Base-by-base conservation (phyloP, 2,888 invertebrate species). In the Stenotaenia linearis region DNA sequence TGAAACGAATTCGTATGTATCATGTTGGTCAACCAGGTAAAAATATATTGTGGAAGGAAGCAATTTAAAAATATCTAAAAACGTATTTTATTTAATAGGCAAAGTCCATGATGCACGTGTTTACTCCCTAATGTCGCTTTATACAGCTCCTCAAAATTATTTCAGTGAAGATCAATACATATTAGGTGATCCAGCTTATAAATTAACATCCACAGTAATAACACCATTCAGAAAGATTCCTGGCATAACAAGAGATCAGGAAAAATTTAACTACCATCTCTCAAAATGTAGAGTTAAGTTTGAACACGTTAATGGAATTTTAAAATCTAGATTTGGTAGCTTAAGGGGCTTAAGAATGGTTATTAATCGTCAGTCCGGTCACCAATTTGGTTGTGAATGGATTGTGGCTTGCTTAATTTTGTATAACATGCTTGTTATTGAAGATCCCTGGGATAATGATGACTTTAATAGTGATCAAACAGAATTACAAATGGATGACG, bases 331-430 rank as follows among this genome's bases (percentile, higher is more conserved):
- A 25, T 75, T 75, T 75, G 32, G 18, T 9, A 75, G 75, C 18
- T 21, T 75, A 21, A 75, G 10, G 1, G 32, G 32, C 10, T 15
- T 75, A 12, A 6, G 28, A 12, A 75, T 75, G 75, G 21, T 75
- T 75, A 30, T 75, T 7, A 15, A 75, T 30, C 25, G 75, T 3
- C 7, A 75, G 4, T 32, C 5, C 2, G 75, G 30, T 15, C 75
- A 75, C 18, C n/a, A 30, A 9, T 75, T 35, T 75, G 75, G 32
- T 12, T 75, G 75, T 32, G 35, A 75, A 30, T 75, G 75, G 75
- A 2, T 21, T n/a, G 32, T 75, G 12, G 75, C 75, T 7, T 75
- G 75, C 32, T 10, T 32, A n/a, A 32, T 75, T 32, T 32, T 75
- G 21, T 32, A 74, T 23, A 74, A 74, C 23, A 21, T 21, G 18